Base-by-base conservation (phyloP, 1,140 invertebrate species). In the Proctacanthus coquilletti region DNA sequence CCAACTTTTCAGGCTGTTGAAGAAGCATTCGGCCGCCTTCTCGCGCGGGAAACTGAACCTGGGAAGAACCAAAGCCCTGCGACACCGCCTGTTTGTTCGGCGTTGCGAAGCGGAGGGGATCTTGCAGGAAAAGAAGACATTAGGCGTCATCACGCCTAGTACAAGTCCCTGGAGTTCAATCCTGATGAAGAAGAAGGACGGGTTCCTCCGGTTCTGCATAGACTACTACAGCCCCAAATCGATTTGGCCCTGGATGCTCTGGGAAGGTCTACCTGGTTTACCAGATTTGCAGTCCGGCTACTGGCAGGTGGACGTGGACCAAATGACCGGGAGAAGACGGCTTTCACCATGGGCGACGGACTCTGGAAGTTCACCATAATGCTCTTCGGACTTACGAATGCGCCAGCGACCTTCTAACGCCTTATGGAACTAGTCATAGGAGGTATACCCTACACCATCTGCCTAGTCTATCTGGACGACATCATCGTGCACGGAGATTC, bases 151-250 rank as follows among this genome's bases (percentile, higher is more conserved):
- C 8, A 4, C 5, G 4, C 57, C 58, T 1, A 58, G 58, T 6
- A 44, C 47, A 0, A 60, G 53, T 8, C 47, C 60, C 0, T 74
- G 66, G 60, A 46, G 54, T 6, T 54, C 56, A 0, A 56, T 72
- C 0, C 33, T 71, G 6, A 60, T 70, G 0, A 48, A 45, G 2
- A 77, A 75, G 40, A 65, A 66, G 23, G 43, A 43, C 21, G 46
- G 45, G 0, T 32, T 30, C 13, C 32, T 32, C 13, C 38, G 52
- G 8, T 47, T 55, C 21, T 55, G 48, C 18, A 32, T 52, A 0
- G 46, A 55, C 29, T 52, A 49, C 29, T 36, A 53, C 1, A 15
- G 37, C 70, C 68, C 2, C 45, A 54, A 5, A 66, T 73, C 4
- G 59, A 64, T 3, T 36, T 39, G 17, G 38, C 38, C 10, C 14